Conservation (phyloP, 1,140 invertebrate species). For the Drosophila sp. region DNA sequence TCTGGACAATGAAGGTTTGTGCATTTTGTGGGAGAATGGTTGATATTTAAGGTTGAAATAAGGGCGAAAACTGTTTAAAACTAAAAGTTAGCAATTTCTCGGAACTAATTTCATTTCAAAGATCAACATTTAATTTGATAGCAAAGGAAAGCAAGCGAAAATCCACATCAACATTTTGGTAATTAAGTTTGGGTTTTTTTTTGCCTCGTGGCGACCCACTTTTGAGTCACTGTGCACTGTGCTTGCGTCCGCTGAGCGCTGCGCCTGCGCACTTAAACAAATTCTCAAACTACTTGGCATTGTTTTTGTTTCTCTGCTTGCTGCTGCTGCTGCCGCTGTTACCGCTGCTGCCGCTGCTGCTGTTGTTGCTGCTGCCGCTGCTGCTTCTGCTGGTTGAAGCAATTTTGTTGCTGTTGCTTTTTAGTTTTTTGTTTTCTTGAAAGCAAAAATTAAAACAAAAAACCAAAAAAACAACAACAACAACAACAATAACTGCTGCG, state of each 20-base stretch:
- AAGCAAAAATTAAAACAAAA: conserved; percentile 73
- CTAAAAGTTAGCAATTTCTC: too few species aligned
- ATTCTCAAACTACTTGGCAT: conserved; percentile 55
- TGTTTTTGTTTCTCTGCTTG: conserved; percentile 28
- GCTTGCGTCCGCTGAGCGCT: conserved; percentile 21
- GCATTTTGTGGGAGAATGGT: too few species aligned
- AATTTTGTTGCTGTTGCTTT: conserved; percentile 39
- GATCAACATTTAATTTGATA: too few species aligned
- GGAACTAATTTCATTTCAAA: too few species aligned
- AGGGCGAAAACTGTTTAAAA: too few species aligned
- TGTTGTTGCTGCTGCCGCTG: conserved; percentile 30
- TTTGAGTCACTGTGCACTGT: neutral
- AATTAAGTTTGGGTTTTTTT: too few species aligned
- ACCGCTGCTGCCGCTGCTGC: conserved; percentile 1
- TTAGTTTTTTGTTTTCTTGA: conserved; percentile 62
- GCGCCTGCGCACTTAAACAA: conserved; percentile 74
- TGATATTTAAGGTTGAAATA: too few species aligned
- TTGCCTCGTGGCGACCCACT: neutral
- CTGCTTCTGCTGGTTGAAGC: conserved; percentile 31
- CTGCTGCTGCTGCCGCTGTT: conserved; percentile 9
- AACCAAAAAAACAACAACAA: conserved; percentile 36
- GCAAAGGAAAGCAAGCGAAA: too few species aligned
- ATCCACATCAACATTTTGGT: too few species aligned
- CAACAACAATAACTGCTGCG: conserved; percentile 26
- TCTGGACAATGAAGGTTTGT: too few species aligned